Evolutionary conservation across 2,113 vertebrate species (phyloP), one percentile per base, ranked within the genome.

Genomic region (Calyptomena viridis): DNA sequence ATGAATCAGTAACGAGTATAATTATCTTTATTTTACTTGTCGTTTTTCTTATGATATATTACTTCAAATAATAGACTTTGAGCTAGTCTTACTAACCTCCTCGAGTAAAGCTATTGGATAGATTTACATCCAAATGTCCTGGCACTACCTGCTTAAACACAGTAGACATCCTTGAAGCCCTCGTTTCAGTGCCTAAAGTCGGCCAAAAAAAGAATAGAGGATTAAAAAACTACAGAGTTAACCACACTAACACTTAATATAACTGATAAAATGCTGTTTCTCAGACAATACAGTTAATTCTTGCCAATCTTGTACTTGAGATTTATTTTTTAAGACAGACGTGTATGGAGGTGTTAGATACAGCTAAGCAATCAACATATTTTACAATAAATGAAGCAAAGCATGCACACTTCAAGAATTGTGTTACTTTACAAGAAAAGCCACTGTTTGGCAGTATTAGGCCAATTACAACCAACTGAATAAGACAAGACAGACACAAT

Each of bases 81-180:
- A 99, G 96, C 96, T 96, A 97, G 80, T 97, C 98, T 98, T 98
- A 98, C 99, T 99, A 98, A 99, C 99, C 99, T 99, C 99, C 99
- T 98, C 97, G 98, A 96, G 99, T 95, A 98, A 99, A 99, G 98
- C 99, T 99, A 98, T 98, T 99, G 97, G 99, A 98, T 95, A 99
- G 99, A 91, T 99, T 98, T 98, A 99, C 98, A 97, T 99, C 99
- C 98, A 99, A 98, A 97, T 99, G 98, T 98, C 98, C 98, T 95
- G 99, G 99, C 95, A 98, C 97, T 99, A 99, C 99, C 98, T 99
- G 99, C 96, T 98, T 98, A 98, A 98, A 98, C 96, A 98, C 98
- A 98, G 97, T 98, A 96, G 99, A 98, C 94, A 99, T 98, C 98
- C 99, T 98, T 93, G 99, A 98, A 67, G 98, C 98, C 96, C 98